Conservation (phyloP, 2,888 invertebrate genomes). For the Brachypalpus laphriformis region DNA sequence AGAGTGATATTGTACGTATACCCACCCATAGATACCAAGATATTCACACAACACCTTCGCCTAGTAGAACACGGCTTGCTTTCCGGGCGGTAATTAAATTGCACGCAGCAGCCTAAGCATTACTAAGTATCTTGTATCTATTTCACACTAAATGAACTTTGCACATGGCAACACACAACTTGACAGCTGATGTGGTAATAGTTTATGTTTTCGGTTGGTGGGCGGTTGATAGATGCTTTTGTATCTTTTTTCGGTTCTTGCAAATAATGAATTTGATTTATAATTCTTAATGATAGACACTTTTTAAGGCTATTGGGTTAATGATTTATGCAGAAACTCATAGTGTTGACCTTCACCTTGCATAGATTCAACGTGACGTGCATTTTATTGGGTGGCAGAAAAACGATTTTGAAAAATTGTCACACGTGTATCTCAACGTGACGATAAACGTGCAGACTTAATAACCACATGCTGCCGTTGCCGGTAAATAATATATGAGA, state of each 20-base stretch:
- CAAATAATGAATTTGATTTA: not conserved
- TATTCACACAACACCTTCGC: slow-evolving; percentile 50
- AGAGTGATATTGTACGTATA: slow-evolving; percentile 1
- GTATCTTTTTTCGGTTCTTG: not conserved
- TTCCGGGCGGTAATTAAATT: slow-evolving; percentile 51
- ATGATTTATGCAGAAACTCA: slow-evolving; percentile 25
- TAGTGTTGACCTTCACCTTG: slow-evolving; percentile 59
- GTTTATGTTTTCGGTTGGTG: slow-evolving; percentile 1
- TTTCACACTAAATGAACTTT: slow-evolving; percentile 47
- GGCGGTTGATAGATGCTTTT: not conserved
- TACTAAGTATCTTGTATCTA: slow-evolving; percentile 22
- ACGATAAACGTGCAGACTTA: slow-evolving; percentile 61
- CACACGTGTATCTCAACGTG: slow-evolving; percentile 64
- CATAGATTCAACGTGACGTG: slow-evolving; percentile 52
- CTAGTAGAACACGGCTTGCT: slow-evolving; percentile 43
- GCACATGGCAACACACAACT: slow-evolving; percentile 42
- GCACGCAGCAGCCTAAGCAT: slow-evolving; percentile 44
- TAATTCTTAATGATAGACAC: slow-evolving; percentile 1
- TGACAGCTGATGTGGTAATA: slow-evolving; percentile 55
- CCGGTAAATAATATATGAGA: slow-evolving; percentile 43
- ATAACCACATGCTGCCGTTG: slow-evolving; percentile 29
- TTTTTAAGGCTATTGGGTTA: slow-evolving; percentile 2
- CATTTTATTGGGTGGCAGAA: slow-evolving; percentile 12
- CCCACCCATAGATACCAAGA: slow-evolving; percentile 24
- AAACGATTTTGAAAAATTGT: slow-evolving; percentile 49